Evolutionary conservation across 1,140 invertebrate species (phyloP), one percentile per base, ranked within the genome.

Genomic region (Oryctes rhinoceros): DNA sequence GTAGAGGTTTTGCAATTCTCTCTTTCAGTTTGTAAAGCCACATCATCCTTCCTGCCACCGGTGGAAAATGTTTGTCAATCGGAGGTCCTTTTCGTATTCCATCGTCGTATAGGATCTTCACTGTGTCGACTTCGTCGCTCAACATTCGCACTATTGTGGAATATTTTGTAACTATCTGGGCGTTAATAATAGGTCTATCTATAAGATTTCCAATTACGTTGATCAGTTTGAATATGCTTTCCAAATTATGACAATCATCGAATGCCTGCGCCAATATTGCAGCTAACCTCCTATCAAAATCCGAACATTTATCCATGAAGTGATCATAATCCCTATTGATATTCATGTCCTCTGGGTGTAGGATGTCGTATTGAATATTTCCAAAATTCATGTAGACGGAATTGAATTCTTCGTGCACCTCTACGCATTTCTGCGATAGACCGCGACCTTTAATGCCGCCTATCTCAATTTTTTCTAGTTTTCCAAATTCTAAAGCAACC

Each of bases 391-490:
- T 91, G 85, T 94, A 95, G 0, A 90, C 88, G 76, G 91, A 90
- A 4, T 91, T 90, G 86, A 97, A 98, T 76, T 95, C 92, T 18
- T 95, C 92, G 84, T 85, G 92, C 67, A 90, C 89, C 74, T 90
- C 88, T 67, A 86, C 87, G 78, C 89, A 90, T 86, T 85, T 87
- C 85, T 88, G 81, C 49, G 84, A 85, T 15, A 96, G 88, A 67
- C 88, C 90, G 85, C 93, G 92, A 18, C 95, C 94, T 86, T 93
- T 91, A 15, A 95, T 89, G 1, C 96, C 95, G 76, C 92, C 93
- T 81, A 97, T 91, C 88, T 97, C 96, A 9, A 97, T 91, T 87
- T 95, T 96, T 88, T 97, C 96, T 76, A 97, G 86, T 86, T 96
- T 96, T n/a, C 93, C 86, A 85, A 96, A 96, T 86, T 97, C 96